These are phyloP conservation scores for Blennius ocellaris DNA, from an alignment of 2,113 vertebrate species.

Conservation along the genomic window DNA sequence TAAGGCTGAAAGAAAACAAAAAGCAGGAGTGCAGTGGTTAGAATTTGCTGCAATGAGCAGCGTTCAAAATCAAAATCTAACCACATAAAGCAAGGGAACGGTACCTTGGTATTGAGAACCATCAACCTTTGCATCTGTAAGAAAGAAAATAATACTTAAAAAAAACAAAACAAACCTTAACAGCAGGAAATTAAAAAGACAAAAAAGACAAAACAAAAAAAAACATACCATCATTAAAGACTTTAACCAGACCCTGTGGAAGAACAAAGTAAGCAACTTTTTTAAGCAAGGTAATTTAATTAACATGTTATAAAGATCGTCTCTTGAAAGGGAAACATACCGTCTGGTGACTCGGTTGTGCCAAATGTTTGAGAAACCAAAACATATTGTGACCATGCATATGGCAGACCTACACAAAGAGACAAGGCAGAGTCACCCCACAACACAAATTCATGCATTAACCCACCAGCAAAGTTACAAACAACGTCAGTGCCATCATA, in stretches of 20 bases:
- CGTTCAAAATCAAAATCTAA: neutral
- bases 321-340: neutral
- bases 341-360: too few species aligned
- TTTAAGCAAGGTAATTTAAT: neutral
- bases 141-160: neutral
- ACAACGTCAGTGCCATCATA: too few species aligned
- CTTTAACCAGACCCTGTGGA: conserved; percentile 25
- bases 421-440: neutral
- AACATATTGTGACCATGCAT: fast-evolving
- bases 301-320: neutral
- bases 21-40: neutral
- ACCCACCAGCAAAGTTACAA: too few species aligned
- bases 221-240: conserved; percentile 25
- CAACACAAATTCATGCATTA: too few species aligned
- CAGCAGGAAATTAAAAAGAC: neutral
- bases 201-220: neutral
- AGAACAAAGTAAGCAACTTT: neutral
- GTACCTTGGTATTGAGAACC: conserved; percentile 8
- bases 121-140: neutral
- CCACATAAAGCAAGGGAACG: neutral
- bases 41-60: neutral
- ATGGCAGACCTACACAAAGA: conserved; percentile 34
- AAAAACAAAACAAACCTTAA: neutral
- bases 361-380: neutral
- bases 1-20: neutral